Base-by-base conservation (phyloP, 1,140 invertebrate species). In the Tetraneura akinire region DNA sequence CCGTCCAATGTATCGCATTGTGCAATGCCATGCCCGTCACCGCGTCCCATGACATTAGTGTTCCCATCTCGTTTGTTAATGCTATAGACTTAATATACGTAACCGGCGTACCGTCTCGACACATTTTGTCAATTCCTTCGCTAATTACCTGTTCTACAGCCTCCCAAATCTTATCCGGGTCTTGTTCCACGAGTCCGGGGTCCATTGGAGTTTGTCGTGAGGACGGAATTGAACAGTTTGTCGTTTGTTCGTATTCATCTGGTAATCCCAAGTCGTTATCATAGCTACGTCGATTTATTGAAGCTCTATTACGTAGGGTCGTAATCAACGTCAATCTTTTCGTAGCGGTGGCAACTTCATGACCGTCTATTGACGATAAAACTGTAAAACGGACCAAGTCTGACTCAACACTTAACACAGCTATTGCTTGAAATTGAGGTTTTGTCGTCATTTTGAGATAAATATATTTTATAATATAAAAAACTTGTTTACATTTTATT, bases 1-100 rank as follows among this genome's bases (percentile, higher is more conserved):
- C 71, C 29, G 51, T 42, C 71, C 71, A 55, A 18, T 57, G 71
- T 8, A 74, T 3, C 0, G 21, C 32, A 29, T 74, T 57, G 32
- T 53, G n/a, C 71, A 74, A 18, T 18, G 51, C 1, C 1, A 6
- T 9, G 9, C 71, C 71, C 0, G 51, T 74, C 16, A 9, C n/a
- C n/a, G n/a, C 51, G 29, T 57, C n/a, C 71, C 71, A 74, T 29
- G 51, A 29, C n/a, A 57, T 8, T 29, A 74, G 9, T 9, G 71
- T 74, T 18, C 10, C 29, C 51, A 45, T 32, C 51, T 74, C 71
- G 51, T 74, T 74, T 11, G 26, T 18, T 3, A 74, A 4, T 18
- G 47, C 71, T 10, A 74, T 8, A 3, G 71, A 32, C 6, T 57
- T 57, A 0, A 74, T 45, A 18, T 74, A 57, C 29, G 71, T 57